Evolutionary conservation across 1,140 invertebrate genomes (phyloP).

Genomic region (Diorhabda carinulata): DNA sequence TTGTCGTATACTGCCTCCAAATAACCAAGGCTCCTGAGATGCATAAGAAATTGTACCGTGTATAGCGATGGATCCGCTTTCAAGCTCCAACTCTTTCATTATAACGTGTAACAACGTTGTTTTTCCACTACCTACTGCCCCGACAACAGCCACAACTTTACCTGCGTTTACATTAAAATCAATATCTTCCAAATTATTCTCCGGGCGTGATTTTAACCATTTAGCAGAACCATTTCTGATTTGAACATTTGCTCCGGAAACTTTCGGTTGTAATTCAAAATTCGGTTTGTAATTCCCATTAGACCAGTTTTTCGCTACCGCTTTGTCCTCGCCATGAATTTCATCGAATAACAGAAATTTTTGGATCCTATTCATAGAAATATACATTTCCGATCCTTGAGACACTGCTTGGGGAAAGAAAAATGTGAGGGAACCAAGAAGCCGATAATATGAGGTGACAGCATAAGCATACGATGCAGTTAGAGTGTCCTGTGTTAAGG

Average conservation of each 20-base stretch:
- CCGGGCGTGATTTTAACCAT: slow-evolving; percentile 46
- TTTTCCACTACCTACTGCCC: slow-evolving; percentile 70
- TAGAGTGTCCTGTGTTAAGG: slow-evolving; percentile 64
- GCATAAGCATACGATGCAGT: slow-evolving; percentile 72
- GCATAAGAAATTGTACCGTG: slow-evolving; percentile 57
- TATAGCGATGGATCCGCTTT: slow-evolving; percentile 28
- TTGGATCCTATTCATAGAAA: slow-evolving; percentile 63
- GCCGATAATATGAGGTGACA: slow-evolving; percentile 66
- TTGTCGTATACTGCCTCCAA: slow-evolving; percentile 48
- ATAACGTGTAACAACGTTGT: slow-evolving; percentile 76
- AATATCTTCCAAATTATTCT: slow-evolving; percentile 56
- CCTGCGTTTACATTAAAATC: slow-evolving; percentile 52
- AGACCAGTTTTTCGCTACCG: neutral
- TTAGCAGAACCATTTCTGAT: slow-evolving; percentile 31
- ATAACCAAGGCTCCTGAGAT: slow-evolving; percentile 61
- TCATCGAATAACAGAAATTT: slow-evolving; percentile 50
- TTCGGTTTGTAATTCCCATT: neutral
- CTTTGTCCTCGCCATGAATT: neutral
- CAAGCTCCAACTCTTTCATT: slow-evolving; percentile 69
- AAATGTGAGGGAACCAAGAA: slow-evolving; percentile 66
- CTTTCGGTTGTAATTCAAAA: neutral
- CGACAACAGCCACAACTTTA: slow-evolving; percentile 62
- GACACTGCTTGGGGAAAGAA: slow-evolving; percentile 62
- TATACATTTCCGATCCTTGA: slow-evolving; percentile 59
- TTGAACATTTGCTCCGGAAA: neutral